A percentile compares a stretch with the other conserved stretches of the same genome.
Evolutionary conservation across 2,113 vertebrate species (phyloP).

Genomic region (Synodontis membranacea): DNA sequence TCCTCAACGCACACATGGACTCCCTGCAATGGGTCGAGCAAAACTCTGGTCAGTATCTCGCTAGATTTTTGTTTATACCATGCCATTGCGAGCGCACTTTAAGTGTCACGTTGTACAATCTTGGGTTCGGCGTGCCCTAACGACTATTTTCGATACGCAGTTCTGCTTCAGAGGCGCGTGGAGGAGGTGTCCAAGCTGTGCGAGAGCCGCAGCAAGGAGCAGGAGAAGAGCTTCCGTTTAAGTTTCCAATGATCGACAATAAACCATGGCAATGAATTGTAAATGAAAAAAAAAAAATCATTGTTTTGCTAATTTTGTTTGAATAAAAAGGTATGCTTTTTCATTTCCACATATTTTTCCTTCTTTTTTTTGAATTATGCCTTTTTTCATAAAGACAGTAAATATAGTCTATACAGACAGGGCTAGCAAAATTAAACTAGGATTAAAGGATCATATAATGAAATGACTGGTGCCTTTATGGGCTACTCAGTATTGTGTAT

Average conservation of each 20-base stretch:
- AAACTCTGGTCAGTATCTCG: conserved; percentile 79
- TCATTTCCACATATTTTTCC: background rate
- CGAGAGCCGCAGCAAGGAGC: conserved; percentile 90
- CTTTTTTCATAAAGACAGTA: background rate
- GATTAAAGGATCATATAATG: background rate
- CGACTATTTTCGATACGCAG: conserved; percentile 48
- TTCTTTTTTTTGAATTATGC: background rate
- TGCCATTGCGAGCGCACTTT: background rate
- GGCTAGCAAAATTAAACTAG: no score
- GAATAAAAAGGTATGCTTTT: conserved; percentile 42
- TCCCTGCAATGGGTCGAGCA: conserved; percentile 97
- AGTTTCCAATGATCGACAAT: conserved; percentile 75
- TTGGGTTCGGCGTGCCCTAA: background rate
- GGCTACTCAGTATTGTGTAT: background rate
- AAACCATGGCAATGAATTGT: background rate
- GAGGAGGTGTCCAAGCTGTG: conserved; percentile 91
- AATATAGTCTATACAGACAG: no score
- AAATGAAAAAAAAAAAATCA: conserved; percentile 27
- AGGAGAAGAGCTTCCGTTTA: conserved; percentile 88
- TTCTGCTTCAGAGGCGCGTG: conserved; percentile 88
- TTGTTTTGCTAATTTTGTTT: conserved; percentile 37
- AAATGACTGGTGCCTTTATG: background rate
- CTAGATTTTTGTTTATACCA: background rate
- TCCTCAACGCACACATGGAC: conserved; percentile 96
- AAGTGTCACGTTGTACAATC: background rate